phyloP scores from a whole-genome alignment of 2,888 invertebrate species.

The Subacronicta megacephala region DNA sequence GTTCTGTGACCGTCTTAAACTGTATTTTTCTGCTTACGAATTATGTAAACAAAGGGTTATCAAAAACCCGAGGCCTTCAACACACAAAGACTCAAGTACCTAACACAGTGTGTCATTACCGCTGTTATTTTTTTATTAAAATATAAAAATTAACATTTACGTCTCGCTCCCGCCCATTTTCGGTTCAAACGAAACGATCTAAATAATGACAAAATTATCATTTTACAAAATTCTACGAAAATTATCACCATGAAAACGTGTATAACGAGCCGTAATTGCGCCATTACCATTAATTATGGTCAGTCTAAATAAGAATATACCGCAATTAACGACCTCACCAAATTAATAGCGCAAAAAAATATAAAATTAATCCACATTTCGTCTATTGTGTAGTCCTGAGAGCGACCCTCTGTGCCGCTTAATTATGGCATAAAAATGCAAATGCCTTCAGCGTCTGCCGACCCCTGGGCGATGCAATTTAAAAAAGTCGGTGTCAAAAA shows the following conservation, averaged over 20 bases:
- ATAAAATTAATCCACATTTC: constrained; percentile 52
- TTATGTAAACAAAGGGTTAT: constrained; percentile 1
- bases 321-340: constrained; percentile 44
- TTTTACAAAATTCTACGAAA: constrained; percentile 26
- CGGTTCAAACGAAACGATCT: constrained; percentile 24
- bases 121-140: neutral
- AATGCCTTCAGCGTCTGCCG: constrained; percentile 56
- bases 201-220: constrained; percentile 33
- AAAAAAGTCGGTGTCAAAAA: constrained; percentile 51
- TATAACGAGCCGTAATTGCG: constrained; percentile 36
- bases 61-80: neutral
- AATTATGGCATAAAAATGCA: constrained; percentile 72
- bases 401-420: constrained; percentile 49
- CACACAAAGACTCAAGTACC: neutral
- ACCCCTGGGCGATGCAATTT: constrained; percentile 53
- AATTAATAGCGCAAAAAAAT: constrained; percentile 56
- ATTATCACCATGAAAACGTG: constrained; percentile 30
- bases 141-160: constrained; percentile 6
- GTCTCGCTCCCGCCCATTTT: constrained; percentile 4
- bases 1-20: neutral
- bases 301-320: constrained; percentile 45
- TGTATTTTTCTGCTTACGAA: neutral
- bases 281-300: constrained; percentile 50
- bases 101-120: neutral
- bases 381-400: constrained; percentile 31